These are phyloP conservation scores for Zosterops japonicus DNA, from an alignment of 2,113 vertebrate genomes.

Conservation along the genomic window DNA sequence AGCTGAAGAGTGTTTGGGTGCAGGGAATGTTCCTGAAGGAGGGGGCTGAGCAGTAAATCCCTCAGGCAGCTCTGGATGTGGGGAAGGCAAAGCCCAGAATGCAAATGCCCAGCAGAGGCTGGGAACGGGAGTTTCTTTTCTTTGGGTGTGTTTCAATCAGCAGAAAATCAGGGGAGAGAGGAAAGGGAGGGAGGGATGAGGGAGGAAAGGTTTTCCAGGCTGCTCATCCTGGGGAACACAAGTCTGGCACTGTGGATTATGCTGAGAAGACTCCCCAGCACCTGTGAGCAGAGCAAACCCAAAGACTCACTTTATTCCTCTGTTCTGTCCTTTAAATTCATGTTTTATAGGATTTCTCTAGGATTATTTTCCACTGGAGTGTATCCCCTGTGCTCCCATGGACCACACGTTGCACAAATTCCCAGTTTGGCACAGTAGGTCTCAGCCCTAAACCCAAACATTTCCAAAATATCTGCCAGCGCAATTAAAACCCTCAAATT, in stretches of 20 bases:
- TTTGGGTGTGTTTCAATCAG: neutral
- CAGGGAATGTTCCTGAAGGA: neutral
- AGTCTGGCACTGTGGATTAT: neutral
- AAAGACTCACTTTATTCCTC: neutral
- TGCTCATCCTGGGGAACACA: neutral
- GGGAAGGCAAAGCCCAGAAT: neutral
- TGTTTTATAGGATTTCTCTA: neutral
- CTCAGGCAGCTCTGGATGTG: accelerated
- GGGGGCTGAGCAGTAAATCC: neutral
- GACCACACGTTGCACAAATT: neutral
- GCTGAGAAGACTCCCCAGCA: neutral
- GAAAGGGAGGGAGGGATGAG: too few species aligned
- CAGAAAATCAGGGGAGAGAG: neutral
- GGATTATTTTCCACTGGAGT: neutral
- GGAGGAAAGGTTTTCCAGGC: neutral
- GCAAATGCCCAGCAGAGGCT: accelerated
- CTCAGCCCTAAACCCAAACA: neutral
- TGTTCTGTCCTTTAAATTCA: neutral
- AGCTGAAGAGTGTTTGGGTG: neutral
- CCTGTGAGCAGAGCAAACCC: neutral
- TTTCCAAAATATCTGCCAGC: neutral
- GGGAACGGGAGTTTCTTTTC: accelerated
- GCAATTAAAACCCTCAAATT: neutral
- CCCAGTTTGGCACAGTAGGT: accelerated
- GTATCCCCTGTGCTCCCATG: accelerated